phyloP scores from a whole-genome alignment of 2,113 vertebrate genomes.

The Pleuronectes platessa region DNA sequence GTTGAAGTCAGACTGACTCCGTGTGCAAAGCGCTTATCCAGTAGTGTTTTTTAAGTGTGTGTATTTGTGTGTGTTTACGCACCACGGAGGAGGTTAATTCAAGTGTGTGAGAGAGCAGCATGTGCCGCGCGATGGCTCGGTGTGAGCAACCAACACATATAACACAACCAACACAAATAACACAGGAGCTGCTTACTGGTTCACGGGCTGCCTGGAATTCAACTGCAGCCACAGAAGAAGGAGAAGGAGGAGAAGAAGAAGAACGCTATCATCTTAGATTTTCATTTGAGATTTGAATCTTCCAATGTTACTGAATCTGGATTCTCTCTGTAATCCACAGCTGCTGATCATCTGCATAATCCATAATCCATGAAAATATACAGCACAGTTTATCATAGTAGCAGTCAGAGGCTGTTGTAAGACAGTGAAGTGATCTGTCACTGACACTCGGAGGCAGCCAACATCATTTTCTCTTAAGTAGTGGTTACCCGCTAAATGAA shows the following conservation, averaged over 20 bases:
- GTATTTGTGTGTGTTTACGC: constrained; percentile 30
- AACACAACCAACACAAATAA: constrained; percentile 57
- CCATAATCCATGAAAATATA: constrained; percentile 44
- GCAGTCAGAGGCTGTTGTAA: constrained; percentile 19
- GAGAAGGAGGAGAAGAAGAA: background rate
- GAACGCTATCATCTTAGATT: constrained; percentile 51
- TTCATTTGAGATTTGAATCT: constrained; percentile 51
- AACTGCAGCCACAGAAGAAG: constrained; percentile 49
- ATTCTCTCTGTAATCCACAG: constrained; percentile 48
- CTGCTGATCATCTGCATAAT: constrained; percentile 58
- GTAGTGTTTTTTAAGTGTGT: constrained; percentile 34
- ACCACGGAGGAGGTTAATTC: constrained; percentile 56
- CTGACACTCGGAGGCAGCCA: constrained; percentile 23
- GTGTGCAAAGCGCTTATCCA: constrained; percentile 23
- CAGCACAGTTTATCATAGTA: constrained; percentile 16
- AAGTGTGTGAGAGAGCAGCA: constrained; percentile 57
- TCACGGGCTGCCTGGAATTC: constrained; percentile 57
- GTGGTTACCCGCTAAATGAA: background rate
- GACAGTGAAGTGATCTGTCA: constrained; percentile 12
- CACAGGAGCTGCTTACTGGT: constrained; percentile 50
- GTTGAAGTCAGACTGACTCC: constrained; percentile 18
- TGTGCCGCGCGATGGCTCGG: constrained; percentile 56
- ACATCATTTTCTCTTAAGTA: background rate
- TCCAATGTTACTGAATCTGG: constrained; percentile 59
- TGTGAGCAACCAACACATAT: constrained; percentile 53